These are phyloP conservation scores for Trachythela sp. DNA, from an alignment of 64 coral and sea anemone genomes.

Conservation along the genomic window DNA sequence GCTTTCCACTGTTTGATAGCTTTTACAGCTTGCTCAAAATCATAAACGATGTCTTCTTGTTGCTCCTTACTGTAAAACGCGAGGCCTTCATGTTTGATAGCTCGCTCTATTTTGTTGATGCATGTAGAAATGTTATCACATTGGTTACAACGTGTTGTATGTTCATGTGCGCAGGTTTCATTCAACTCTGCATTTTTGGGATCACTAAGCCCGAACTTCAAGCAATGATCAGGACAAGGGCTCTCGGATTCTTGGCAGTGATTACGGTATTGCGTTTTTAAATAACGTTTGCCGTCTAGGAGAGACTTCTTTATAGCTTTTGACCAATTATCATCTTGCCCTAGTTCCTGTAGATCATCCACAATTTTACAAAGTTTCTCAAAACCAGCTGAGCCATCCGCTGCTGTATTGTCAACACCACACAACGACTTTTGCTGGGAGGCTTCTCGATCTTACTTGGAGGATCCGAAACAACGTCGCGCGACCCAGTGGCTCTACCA, in stretches of 20 bases:
- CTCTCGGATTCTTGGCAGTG: constrained; percentile 35
- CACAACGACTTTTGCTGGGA: constrained; percentile 30
- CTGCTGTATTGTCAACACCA: constrained; percentile 38
- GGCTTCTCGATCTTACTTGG: background rate
- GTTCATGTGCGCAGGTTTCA: background rate
- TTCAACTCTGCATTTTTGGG: background rate
- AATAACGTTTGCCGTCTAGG: constrained; percentile 28
- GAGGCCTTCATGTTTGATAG: background rate
- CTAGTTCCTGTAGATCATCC: constrained; percentile 20
- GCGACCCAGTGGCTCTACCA: background rate
- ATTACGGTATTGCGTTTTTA: constrained; percentile 24
- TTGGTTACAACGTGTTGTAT: constrained; percentile 1
- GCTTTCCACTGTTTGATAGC: background rate
- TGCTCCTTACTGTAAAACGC: background rate
- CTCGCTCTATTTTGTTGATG: background rate
- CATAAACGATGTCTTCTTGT: background rate
- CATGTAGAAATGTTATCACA: constrained; percentile 24
- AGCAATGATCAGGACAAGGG: constrained; percentile 27
- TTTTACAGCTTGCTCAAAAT: constrained; percentile 8
- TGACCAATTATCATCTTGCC: constrained; percentile 18
- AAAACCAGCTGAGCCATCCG: constrained; percentile 35
- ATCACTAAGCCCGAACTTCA: constrained; percentile 40
- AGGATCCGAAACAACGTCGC: background rate
- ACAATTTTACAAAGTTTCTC: constrained; percentile 17
- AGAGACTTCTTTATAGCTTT: background rate